These are phyloP conservation scores for Sylvilagus bachmani DNA, from an alignment of 2,113 vertebrate species.

Conservation along the genomic window DNA sequence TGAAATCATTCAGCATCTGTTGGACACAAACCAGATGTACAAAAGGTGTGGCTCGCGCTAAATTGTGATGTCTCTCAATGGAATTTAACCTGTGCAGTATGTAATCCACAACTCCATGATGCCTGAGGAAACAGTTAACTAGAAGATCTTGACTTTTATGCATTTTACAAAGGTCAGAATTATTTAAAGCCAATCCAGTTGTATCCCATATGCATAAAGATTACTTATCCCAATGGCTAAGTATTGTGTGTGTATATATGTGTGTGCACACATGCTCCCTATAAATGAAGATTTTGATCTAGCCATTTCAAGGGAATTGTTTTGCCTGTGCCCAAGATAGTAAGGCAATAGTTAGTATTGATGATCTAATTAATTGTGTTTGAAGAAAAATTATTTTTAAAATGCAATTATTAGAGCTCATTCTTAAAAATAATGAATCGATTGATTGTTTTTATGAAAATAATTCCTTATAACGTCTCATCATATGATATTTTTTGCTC, in stretches of 20 bases:
- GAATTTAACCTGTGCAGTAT: neutral
- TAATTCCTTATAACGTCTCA: slow-evolving; percentile 19
- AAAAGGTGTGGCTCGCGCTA: neutral
- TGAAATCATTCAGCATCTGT: neutral
- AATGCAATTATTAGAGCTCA: slow-evolving; percentile 22
- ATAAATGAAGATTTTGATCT: neutral
- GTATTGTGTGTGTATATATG: neutral
- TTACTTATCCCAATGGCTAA: neutral
- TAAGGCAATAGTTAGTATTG: neutral
- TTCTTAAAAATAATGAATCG: slow-evolving; percentile 39
- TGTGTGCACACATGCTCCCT: neutral
- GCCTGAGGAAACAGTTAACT: neutral
- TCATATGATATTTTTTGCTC: neutral
- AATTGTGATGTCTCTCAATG: neutral
- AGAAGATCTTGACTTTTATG: neutral
- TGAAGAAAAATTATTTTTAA: neutral
- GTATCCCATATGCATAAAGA: neutral
- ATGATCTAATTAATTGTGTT: slow-evolving; percentile 23
- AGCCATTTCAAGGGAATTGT: neutral
- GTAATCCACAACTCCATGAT: rapidly evolving
- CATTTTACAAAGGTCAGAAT: neutral
- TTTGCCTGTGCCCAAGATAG: neutral
- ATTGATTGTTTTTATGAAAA: slow-evolving; percentile 3
- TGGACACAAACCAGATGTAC: neutral
- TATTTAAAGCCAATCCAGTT: neutral